Percentiles rank a stretch among this genome's conserved stretches.
Evolutionary conservation across 2,113 vertebrate species (phyloP).

Genomic region (Mola mola): DNA sequence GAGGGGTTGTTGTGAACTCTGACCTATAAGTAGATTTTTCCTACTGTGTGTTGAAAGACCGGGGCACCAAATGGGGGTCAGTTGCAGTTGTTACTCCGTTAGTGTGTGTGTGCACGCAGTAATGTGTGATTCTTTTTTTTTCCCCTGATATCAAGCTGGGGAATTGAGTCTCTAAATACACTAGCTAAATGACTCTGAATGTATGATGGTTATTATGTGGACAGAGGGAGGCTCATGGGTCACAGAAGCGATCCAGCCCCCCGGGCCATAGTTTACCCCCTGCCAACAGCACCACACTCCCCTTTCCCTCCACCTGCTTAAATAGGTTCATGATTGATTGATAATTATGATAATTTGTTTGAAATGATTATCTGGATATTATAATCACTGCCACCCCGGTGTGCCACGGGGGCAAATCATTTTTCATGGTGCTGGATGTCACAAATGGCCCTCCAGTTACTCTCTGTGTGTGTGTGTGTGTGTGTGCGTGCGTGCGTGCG

Average conservation of each 20-base stretch:
- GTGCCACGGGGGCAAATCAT: constrained; percentile 72
- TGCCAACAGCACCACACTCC: constrained; percentile 61
- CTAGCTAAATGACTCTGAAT: constrained; percentile 84
- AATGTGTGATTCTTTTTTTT: constrained; percentile 36
- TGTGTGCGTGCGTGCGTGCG: constrained; percentile 6
- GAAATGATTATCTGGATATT: constrained; percentile 95
- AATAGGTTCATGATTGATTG: constrained; percentile 89
- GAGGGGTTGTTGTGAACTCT: constrained; percentile 52
- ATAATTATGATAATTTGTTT: constrained; percentile 97
- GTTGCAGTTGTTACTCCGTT: constrained; percentile 42
- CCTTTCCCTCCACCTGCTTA: constrained; percentile 70
- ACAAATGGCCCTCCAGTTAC: constrained; percentile 83
- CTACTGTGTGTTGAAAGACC: constrained; percentile 52
- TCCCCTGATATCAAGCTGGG: constrained; percentile 59
- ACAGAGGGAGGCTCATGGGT: constrained; percentile 86
- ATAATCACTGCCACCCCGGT: constrained; percentile 80
- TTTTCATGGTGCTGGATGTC: constrained; percentile 79
- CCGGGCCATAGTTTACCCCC: constrained; percentile 75
- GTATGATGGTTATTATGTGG: constrained; percentile 86
- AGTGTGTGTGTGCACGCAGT: constrained; percentile 6
- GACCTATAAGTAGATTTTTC: constrained; percentile 65
- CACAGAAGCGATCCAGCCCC: constrained; percentile 83
- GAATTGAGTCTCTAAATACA: constrained; percentile 77
- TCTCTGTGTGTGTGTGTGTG: constrained; percentile 22
- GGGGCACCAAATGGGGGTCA: constrained; percentile 56